Evolutionary conservation across 2,113 vertebrate genomes (phyloP).

Genomic region (Sebastes schlegelii): DNA sequence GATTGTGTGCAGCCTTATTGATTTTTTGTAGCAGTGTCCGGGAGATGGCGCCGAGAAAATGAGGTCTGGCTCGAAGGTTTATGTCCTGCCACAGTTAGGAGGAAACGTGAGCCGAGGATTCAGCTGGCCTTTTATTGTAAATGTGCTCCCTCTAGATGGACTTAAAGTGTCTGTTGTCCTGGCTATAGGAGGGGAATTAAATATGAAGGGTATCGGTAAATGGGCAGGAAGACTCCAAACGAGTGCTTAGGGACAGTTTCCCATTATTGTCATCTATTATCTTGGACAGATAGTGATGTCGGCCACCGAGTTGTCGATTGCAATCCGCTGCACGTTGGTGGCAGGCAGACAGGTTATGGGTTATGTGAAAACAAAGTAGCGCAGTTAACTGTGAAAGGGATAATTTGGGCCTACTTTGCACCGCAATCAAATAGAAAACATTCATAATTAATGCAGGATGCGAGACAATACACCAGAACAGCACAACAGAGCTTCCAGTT

Average conservation of each 20-base stretch:
- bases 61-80: conserved; percentile 85
- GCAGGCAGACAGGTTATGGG: conserved; percentile 64
- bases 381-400: conserved; percentile 50
- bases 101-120: conserved; percentile 83
- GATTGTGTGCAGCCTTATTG: conserved; percentile 80
- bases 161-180: conserved; percentile 84
- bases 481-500: conserved; percentile 37
- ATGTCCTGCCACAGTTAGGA: conserved; percentile 79
- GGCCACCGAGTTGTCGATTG: conserved; percentile 70
- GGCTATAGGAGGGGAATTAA: conserved; percentile 79
- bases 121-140: conserved; percentile 81
- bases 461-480: conserved; percentile 36
- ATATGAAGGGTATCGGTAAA: conserved; percentile 82
- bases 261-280: conserved; percentile 84
- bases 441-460: conserved; percentile 60
- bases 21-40: conserved; percentile 79
- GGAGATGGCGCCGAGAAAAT: conserved; percentile 85
- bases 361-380: conserved; percentile 72
- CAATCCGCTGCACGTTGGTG: conserved; percentile 56
- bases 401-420: conserved; percentile 51
- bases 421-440: conserved; percentile 49
- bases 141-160: conserved; percentile 80
- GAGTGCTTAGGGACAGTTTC: conserved; percentile 82
- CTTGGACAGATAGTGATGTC: conserved; percentile 74
- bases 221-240: conserved; percentile 82